Base-by-base conservation (phyloP, 2,113 vertebrate species). In the Bufo gargarizans region DNA sequence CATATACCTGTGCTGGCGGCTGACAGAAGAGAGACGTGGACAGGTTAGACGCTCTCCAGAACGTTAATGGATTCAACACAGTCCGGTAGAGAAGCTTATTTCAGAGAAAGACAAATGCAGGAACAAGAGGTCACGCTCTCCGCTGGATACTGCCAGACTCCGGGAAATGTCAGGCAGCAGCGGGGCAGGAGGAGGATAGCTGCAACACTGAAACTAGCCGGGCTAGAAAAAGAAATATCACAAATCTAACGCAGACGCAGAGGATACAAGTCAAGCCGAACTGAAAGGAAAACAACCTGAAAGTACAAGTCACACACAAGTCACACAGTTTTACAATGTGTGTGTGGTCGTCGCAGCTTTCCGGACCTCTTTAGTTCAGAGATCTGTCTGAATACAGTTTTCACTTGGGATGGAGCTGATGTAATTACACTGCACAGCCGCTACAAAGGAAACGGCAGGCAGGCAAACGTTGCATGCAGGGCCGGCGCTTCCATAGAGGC, bases 1-100 rank as follows among this genome's bases (percentile, higher is more conserved):
- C 47, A 20, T 77, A 10, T 53, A n/a, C 49, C 47, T 20, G 50
- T 3, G 55, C 53, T 79, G 80, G 80, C 79, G 22, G 59, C 17
- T 49, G 61, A 65, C 43, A 65, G 55, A 50, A 55, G 0, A 12
- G 20, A 65, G 82, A 84, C 43, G 82, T 13, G 47, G 82, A 72
- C 69, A 5, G 83, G 53, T 58, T 43, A 55, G 49, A 72, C 56
- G 69, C 49, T 11, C 77, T 82, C 81, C n/a, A 33, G 50, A 71
- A 16, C 65, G 45, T 45, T 84, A 84, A 72, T 71, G 65, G 82
- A 72, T 84, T 84, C 72, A 84, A 33, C 82, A 84, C 67, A 84
- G 82, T 84, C 82, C 65, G 58, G 50, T 71, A 72, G 82, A 67
- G 19, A 84, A 84, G 65, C 82, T 72, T 72, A 56, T 72, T 55